Evolutionary conservation across 1,140 invertebrate species (phyloP).

Genomic region (Reticulitermes speratus): DNA sequence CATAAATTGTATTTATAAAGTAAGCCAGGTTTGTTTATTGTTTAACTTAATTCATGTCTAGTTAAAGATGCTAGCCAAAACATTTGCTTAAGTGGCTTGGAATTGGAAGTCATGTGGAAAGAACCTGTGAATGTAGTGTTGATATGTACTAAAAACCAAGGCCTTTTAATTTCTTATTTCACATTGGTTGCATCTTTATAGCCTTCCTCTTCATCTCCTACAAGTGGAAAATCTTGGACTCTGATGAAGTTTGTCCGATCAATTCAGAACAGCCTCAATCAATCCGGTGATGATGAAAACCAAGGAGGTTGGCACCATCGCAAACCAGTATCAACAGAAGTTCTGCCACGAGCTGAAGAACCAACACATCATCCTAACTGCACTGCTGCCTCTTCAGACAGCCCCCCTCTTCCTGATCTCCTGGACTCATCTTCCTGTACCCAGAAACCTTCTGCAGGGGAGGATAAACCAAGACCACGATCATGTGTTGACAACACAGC

Average conservation of each 20-base stretch:
- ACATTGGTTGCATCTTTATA: not conserved
- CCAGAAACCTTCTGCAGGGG: conserved; percentile 49
- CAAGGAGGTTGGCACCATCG: conserved; percentile 2
- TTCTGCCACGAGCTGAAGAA: not conserved
- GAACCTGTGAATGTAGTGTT: no score
- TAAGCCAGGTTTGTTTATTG: no score
- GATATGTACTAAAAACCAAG: no score
- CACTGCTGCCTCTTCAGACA: conserved; percentile 33
- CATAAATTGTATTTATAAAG: no score
- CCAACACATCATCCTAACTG: conserved; percentile 22
- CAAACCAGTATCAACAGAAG: not conserved
- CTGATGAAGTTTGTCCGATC: conserved; percentile 56
- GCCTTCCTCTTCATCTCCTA: conserved; percentile 33
- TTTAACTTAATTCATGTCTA: no score
- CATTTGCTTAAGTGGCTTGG: no score
- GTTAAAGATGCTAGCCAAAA: no score
- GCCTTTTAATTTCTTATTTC: no score
- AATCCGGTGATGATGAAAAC: conserved; percentile 34
- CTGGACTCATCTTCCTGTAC: conserved; percentile 52
- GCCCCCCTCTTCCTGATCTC: conserved; percentile 53
- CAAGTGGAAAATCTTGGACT: conserved; percentile 53
- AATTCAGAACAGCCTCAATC: conserved; percentile 51
- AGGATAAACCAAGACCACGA: conserved; percentile 40
- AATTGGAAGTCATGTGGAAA: no score
- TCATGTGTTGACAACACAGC: conserved; percentile 38